A percentile compares a stretch with the other conserved stretches of the same genome.
These are phyloP conservation scores for Crax fasciolata DNA, from an alignment of 2,797 vertebrate species.

Conservation along the genomic window DNA sequence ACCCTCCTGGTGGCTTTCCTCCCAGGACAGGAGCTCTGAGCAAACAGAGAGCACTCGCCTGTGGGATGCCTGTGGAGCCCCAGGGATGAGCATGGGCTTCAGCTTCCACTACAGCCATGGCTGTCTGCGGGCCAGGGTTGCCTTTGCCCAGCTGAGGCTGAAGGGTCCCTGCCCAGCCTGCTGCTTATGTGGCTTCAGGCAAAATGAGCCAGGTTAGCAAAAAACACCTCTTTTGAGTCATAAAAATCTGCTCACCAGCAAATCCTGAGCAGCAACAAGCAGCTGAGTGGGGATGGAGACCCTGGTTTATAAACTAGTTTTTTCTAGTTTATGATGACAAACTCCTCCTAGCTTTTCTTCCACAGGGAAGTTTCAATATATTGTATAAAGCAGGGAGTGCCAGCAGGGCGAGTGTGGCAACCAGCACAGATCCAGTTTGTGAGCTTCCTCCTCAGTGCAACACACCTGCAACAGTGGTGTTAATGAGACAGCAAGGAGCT, in stretches of 20 bases:
- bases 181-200: not conserved
- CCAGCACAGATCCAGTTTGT: not conserved
- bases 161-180: not conserved
- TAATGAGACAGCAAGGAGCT: not conserved
- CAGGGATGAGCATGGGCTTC: not conserved
- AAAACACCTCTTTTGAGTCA: not conserved
- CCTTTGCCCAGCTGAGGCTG: not conserved
- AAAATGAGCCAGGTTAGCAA: not conserved
- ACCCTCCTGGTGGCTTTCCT: not conserved
- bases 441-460: not conserved
- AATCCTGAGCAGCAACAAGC: not conserved
- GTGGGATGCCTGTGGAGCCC: fast-evolving
- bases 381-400: not conserved
- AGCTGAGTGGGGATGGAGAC: not conserved
- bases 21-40: not conserved
- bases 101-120: fast-evolving
- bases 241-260: not conserved
- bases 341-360: not conserved
- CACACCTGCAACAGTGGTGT: not conserved
- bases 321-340: not conserved
- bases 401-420: not conserved
- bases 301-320: not conserved
- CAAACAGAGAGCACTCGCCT: not conserved
- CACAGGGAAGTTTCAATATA: not conserved
- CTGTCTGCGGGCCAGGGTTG: fast-evolving